Percentiles rank a stretch among this genome's conserved stretches.
These are phyloP conservation scores for Chromobotia macracanthus DNA, from an alignment of 2,797 vertebrate species.

Conservation along the genomic window DNA sequence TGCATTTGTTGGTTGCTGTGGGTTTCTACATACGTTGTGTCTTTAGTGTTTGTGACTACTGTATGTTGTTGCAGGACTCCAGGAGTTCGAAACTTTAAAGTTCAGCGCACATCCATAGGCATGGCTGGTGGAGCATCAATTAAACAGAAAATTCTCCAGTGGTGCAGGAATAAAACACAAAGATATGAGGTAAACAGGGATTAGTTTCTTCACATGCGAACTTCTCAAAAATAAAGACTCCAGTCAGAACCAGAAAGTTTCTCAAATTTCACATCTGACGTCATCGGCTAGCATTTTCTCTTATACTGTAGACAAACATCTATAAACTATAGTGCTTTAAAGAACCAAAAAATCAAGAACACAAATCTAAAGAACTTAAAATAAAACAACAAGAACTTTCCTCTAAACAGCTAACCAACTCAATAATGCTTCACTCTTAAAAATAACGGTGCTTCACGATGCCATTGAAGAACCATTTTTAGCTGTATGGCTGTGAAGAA, in stretches of 20 bases:
- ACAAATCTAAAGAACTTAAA: neutral
- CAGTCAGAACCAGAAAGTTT: too few relatives aligned
- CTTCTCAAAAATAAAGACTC: too few relatives aligned
- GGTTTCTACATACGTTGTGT: neutral
- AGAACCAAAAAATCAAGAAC: neutral
- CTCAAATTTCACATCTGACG: too few relatives aligned
- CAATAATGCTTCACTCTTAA: too few relatives aligned
- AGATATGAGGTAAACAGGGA: conserved; percentile 84
- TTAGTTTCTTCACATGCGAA: too few relatives aligned
- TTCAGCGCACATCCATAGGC: conserved; percentile 84
- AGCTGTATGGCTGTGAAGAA: too few relatives aligned
- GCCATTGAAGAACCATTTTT: too few relatives aligned
- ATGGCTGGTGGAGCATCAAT: conserved; percentile 85
- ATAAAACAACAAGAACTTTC: neutral
- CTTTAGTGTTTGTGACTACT: neutral
- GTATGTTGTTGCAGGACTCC: conserved; percentile 69
- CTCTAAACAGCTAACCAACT: too few relatives aligned
- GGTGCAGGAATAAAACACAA: conserved; percentile 92
- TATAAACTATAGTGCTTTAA: too few relatives aligned
- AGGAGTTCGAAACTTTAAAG: conserved; percentile 74
- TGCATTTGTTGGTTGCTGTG: neutral
- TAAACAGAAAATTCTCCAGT: conserved; percentile 96
- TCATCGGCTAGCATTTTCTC: too few relatives aligned
- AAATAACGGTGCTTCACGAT: too few relatives aligned
- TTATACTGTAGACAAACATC: too few relatives aligned